phyloP scores from a whole-genome alignment of 2,888 invertebrate species.

The Tenthredo amoena region DNA sequence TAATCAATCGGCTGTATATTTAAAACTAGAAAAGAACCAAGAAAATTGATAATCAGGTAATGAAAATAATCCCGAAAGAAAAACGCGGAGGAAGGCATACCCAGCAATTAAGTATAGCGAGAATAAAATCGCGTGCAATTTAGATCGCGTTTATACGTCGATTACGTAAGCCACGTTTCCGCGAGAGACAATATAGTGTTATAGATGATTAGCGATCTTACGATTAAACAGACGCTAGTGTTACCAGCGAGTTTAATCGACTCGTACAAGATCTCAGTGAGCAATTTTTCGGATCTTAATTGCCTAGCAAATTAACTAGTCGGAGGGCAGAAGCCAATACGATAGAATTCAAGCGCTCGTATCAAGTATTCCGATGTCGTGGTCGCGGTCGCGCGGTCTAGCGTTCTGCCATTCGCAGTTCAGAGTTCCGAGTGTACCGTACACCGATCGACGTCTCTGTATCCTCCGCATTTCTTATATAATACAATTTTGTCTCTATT shows the following conservation, averaged over 20 bases:
- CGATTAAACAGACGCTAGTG: background rate
- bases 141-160: background rate
- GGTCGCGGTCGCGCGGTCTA: background rate
- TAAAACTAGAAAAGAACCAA: background rate
- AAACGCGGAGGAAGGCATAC: background rate
- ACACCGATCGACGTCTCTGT: background rate
- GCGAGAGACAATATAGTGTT: background rate
- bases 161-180: slow-evolving; percentile 5
- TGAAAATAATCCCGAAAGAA: background rate
- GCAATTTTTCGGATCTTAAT: slow-evolving; percentile 13
- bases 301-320: background rate
- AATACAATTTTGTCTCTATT: background rate
- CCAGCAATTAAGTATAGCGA: background rate
- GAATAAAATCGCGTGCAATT: slow-evolving; percentile 9
- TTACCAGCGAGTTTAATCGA: background rate
- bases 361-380: background rate
- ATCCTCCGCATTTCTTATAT: background rate
- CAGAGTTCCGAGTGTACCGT: background rate
- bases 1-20: background rate
- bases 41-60: background rate
- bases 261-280: background rate
- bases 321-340: background rate
- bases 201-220: background rate
- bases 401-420: background rate
- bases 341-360: background rate